phyloP scores from a whole-genome alignment of 2,797 vertebrate genomes.

The Sparus aurata region DNA sequence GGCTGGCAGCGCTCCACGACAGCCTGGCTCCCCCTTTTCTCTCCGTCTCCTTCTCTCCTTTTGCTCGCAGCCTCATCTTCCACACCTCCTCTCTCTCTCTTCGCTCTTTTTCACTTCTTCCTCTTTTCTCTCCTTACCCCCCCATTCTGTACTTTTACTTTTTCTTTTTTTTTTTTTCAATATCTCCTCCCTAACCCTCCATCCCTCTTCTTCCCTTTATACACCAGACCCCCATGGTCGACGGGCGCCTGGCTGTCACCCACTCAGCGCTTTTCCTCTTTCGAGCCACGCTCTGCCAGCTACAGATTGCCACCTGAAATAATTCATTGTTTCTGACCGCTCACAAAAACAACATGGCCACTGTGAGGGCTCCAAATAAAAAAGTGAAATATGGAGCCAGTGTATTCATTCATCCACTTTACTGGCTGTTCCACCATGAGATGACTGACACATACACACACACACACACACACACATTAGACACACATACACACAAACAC shows the following conservation, averaged over 20 bases:
- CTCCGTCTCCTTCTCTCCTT: constrained; percentile 63
- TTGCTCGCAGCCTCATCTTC: constrained; percentile 62
- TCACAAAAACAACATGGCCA: constrained; percentile 74
- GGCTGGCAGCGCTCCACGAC: constrained; percentile 86
- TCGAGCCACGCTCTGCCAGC: constrained; percentile 64
- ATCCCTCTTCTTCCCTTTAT: constrained; percentile 1
- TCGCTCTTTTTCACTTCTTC: constrained; percentile 46
- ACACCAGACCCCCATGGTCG: constrained; percentile 70
- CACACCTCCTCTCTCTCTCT: constrained; percentile 46
- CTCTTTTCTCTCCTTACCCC: constrained; percentile 26
- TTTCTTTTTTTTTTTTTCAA: constrained; percentile 37
- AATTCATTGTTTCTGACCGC: constrained; percentile 77
- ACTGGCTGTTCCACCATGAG: constrained; percentile 63
- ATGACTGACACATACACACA: constrained; percentile 73
- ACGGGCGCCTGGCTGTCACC: constrained; percentile 71
- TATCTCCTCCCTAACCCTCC: constrained; percentile 9
- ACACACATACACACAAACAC: constrained; percentile 50
- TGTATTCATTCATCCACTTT: constrained; percentile 73
- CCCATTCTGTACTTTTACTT: constrained; percentile 47
- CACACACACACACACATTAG: constrained; percentile 32
- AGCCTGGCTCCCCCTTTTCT: constrained; percentile 77
- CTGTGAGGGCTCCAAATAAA: constrained; percentile 74
- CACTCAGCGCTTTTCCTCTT: constrained; percentile 51
- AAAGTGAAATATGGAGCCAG: constrained; percentile 72
- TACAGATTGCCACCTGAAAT: constrained; percentile 78